A percentile compares a stretch with the other conserved stretches of the same genome.
These are phyloP conservation scores for Vanessa atalanta DNA, from an alignment of 1,140 invertebrate species.

Conservation along the genomic window DNA sequence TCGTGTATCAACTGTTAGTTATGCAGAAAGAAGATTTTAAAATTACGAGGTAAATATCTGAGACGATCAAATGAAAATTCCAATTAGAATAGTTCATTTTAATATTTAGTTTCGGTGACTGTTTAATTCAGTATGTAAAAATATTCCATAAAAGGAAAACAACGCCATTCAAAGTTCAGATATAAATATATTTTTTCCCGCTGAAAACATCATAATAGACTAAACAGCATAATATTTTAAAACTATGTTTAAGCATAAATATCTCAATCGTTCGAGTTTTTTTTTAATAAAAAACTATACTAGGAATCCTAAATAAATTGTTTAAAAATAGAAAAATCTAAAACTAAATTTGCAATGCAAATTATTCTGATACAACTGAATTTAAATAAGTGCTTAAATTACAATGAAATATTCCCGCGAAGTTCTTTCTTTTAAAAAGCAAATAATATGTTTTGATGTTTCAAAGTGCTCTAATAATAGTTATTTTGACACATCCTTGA, in stretches of 20 bases:
- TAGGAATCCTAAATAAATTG: no score
- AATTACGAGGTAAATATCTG: conserved; percentile 41
- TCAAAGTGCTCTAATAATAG: neutral
- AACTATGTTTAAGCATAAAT: neutral
- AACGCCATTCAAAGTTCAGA: no score
- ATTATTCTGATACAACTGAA: no score
- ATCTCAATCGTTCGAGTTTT: neutral
- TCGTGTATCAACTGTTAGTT: conserved; percentile 28
- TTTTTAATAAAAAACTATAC: no score
- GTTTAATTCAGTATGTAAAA: neutral
- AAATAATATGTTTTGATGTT: neutral
- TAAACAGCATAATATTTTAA: neutral
- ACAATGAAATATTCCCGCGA: no score
- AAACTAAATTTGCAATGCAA: no score
- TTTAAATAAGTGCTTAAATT: no score
- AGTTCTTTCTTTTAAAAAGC: neutral
- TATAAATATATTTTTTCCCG: conserved; percentile 3
- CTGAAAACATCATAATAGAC: neutral
- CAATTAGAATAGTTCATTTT: neutral
- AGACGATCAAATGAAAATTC: neutral
- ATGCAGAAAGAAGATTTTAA: conserved; percentile 31
- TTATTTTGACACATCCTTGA: neutral
- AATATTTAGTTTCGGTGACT: neutral
- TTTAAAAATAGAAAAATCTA: no score
- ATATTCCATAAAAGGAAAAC: no score